Evolutionary conservation across 2,888 invertebrate genomes (phyloP).

Genomic region (Cantharis flavilabris): DNA sequence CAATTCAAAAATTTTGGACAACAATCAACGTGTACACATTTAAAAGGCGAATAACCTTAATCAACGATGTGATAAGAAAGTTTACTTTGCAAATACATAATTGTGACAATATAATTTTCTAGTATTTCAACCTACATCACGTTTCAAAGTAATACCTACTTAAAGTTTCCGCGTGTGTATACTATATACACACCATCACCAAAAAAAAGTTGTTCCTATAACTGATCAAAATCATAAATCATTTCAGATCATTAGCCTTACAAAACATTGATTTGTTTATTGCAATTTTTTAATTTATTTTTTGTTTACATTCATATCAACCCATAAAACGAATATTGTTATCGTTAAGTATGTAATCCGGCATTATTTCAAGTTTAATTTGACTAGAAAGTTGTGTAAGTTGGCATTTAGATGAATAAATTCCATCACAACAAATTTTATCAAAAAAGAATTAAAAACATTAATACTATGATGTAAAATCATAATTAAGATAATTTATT

Average conservation of each 20-base stretch:
- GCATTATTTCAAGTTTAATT: not conserved
- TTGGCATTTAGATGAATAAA: not conserved
- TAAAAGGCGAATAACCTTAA: conserved; percentile 28
- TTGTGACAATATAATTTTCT: not conserved
- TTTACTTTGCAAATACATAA: conserved; percentile 25
- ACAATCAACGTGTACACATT: conserved; percentile 16
- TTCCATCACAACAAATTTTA: not conserved
- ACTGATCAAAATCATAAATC: not conserved
- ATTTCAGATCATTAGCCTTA: not conserved
- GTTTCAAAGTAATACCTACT: not conserved
- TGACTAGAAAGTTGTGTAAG: not conserved
- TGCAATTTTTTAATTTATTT: not conserved
- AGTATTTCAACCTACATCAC: not conserved
- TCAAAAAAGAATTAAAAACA: not conserved
- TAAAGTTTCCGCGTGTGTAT: not conserved
- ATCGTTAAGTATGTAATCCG: not conserved
- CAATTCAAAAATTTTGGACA: not conserved
- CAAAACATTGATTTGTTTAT: not conserved
- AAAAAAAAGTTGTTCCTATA: not conserved
- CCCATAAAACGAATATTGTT: not conserved
- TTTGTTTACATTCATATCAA: not conserved
- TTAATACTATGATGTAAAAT: not conserved
- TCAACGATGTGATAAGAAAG: conserved; percentile 20
- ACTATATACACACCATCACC: not conserved
- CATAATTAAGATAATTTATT: not conserved